Evolutionary conservation across 2,797 vertebrate species (phyloP).

Genomic region (Brachymystax lenok): DNA sequence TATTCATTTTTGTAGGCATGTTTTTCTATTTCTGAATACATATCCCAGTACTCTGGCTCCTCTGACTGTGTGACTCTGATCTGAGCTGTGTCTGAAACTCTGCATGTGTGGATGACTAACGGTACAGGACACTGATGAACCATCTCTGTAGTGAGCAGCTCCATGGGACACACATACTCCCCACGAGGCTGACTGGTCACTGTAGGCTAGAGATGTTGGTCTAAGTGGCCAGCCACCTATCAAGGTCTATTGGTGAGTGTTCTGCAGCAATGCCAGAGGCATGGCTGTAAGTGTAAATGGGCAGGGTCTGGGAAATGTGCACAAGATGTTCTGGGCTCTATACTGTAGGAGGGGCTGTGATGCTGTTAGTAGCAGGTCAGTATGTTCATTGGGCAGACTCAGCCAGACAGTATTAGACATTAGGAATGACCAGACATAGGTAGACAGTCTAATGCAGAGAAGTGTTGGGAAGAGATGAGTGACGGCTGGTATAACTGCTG

Average conservation of each 20-base stretch:
- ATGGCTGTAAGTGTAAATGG: not conserved
- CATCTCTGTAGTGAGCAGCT: conserved; percentile 28
- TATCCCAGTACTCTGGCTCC: conserved; percentile 21
- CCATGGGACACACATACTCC: conserved; percentile 9
- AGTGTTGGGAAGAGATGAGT: not conserved
- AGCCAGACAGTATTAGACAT: conserved; percentile 53
- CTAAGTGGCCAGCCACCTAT: not conserved
- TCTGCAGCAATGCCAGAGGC: not conserved
- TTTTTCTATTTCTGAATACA: conserved; percentile 28
- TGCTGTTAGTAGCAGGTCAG: conserved; percentile 25
- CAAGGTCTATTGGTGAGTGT: not conserved
- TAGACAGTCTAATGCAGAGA: not conserved
- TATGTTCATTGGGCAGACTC: conserved; percentile 36
- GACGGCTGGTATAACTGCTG: not conserved
- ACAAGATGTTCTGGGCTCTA: conserved; percentile 25
- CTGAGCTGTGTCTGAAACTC: conserved; percentile 40
- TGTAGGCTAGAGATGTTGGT: not conserved
- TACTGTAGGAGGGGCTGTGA: conserved; percentile 18
- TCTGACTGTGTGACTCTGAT: conserved; percentile 28
- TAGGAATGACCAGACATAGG: conserved; percentile 25
- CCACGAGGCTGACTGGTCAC: not conserved
- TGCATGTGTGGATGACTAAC: conserved; percentile 15
- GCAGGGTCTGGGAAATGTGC: conserved; percentile 15
- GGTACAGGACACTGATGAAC: not conserved
- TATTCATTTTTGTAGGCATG: conserved; percentile 36